Base-by-base conservation (phyloP, 1,140 invertebrate species). In the Lerema accius region DNA sequence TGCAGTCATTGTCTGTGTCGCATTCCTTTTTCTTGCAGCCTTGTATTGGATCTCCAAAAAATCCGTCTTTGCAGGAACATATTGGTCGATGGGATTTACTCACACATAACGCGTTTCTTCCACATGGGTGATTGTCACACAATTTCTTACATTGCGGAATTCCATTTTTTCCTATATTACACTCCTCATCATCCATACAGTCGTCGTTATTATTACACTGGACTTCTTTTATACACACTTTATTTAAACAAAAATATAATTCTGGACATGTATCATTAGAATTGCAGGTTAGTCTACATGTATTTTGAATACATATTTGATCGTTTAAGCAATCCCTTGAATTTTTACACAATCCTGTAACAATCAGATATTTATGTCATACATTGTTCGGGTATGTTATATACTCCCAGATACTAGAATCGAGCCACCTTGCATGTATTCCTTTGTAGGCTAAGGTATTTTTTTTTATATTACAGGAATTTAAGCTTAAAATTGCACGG, bases 21-120 rank as follows among this genome's bases (percentile, higher is more conserved):
- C 96, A 98, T 90, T 97, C 96, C 50, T 96, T 94, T 63, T 93
- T 93, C 67, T 94, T 93, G 82, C 96, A 97, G 17, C 94, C 96
- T 62, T 94, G 92, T 73, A 94, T 92, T 0, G 96, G 93, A 90
- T 97, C 95, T 0, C 96, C 96, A 69, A 94, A 94, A 80, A 94
- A 97, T 0, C 96, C 96, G 39, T 91, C 69, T 71, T 95, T 94
- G 81, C 97, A 98, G 9, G 91, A 85, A 80, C 97, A 98, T 14
- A 94, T 86, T 0, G 96, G 93, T 49, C 92, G 83, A 79, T 97
- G 96, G 67, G 94, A 92, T 35, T 93, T 90, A 0, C 94, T 93
- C 15, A 89, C 89, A 73, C 97, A 98, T 59, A 94, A 93, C 0
- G 96, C 95, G 84, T 97, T 97, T 56, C 95, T 91, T 11, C 96